A percentile compares a stretch with the other conserved stretches of the same genome.
phyloP scores from a whole-genome alignment of 2,797 vertebrate species.

The Bovichtus diacanthus region DNA sequence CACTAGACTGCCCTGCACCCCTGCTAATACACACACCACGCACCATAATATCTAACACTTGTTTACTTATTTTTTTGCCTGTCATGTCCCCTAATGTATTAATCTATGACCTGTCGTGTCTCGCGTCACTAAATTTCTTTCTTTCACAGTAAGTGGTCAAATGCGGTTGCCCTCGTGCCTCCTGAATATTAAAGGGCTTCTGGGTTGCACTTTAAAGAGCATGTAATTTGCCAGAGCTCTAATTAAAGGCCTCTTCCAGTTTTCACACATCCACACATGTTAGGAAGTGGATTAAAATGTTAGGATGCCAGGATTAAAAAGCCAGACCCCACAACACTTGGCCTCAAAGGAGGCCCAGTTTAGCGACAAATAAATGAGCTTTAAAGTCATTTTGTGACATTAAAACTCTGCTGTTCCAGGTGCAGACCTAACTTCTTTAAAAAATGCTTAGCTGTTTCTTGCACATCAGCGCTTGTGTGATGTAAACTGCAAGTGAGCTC shows the following conservation, averaged over 20 bases:
- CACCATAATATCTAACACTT: no score
- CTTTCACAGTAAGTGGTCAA: constrained; percentile 38
- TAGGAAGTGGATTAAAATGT: constrained; percentile 47
- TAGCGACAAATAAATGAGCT: constrained; percentile 5
- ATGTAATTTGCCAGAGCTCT: constrained; percentile 51
- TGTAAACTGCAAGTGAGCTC: constrained; percentile 37
- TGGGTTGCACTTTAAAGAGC: constrained; percentile 47
- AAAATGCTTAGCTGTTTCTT: constrained; percentile 16
- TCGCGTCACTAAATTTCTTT: no score
- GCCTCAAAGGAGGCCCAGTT: constrained; percentile 20
- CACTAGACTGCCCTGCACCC: no score
- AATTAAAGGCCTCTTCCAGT: constrained; percentile 63
- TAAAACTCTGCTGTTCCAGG: not conserved
- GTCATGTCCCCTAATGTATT: no score
- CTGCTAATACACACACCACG: no score
- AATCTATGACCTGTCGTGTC: no score
- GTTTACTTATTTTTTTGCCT: no score
- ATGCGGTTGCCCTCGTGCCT: not conserved
- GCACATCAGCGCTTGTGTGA: constrained; percentile 39
- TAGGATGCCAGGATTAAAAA: constrained; percentile 42
- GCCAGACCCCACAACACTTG: constrained; percentile 32
- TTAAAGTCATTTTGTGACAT: not conserved
- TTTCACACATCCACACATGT: constrained; percentile 66
- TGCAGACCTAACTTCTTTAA: not conserved
- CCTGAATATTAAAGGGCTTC: constrained; percentile 41